A percentile compares a stretch with the other conserved stretches of the same genome.
phyloP scores from a whole-genome alignment of 2,113 vertebrate species.

The Scophthalmus maximus region DNA sequence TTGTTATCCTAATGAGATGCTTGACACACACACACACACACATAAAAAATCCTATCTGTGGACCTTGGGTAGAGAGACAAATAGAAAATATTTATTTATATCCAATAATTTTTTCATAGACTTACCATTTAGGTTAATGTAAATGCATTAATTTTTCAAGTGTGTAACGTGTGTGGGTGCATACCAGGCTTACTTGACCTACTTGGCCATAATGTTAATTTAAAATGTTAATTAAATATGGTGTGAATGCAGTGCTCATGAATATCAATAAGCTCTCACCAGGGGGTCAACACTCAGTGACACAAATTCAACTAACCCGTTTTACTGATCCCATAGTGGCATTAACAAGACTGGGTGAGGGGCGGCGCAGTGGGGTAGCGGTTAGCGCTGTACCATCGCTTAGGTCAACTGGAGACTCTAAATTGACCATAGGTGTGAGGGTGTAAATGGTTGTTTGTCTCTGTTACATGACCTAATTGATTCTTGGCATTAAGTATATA shows the following conservation, averaged over 20 bases:
- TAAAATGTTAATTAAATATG: constrained; percentile 6
- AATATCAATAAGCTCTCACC: constrained; percentile 21
- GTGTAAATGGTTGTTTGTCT: too few species aligned
- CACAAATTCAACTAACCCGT: background rate
- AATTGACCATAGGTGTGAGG: too few species aligned
- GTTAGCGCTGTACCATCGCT: too few species aligned
- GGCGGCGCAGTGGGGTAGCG: too few species aligned
- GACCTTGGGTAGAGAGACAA: background rate
- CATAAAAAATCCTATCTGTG: background rate
- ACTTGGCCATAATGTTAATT: constrained; percentile 10
- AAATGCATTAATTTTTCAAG: constrained; percentile 46
- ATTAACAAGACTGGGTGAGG: too few species aligned
- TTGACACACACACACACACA: background rate
- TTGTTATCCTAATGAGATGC: background rate
- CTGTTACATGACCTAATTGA: too few species aligned
- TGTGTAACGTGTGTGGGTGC: constrained; percentile 1
- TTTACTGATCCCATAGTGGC: too few species aligned
- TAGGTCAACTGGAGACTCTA: too few species aligned
- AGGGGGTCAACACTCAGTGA: background rate
- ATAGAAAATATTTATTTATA: constrained; percentile 29
- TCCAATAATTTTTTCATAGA: background rate
- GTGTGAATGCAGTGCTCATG: constrained; percentile 11
- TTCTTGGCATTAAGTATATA: too few species aligned
- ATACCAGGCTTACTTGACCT: constrained; percentile 13
- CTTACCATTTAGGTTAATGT: constrained; percentile 20